These are phyloP conservation scores for Machimus rusticus DNA, from an alignment of 2,888 invertebrate genomes.

Conservation along the genomic window DNA sequence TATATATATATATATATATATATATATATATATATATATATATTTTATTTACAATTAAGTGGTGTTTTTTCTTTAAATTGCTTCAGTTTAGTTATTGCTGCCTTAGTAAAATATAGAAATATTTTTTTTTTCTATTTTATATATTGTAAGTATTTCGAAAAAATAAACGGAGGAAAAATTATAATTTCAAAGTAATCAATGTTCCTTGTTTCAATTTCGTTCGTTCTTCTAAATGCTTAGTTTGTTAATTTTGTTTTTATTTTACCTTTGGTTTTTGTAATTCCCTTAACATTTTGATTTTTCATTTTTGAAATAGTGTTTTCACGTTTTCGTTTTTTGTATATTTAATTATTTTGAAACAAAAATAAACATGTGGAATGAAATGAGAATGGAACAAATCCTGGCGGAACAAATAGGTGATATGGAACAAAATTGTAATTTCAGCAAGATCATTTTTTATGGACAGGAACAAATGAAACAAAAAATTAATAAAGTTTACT, in stretches of 20 bases:
- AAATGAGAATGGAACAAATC: too few relatives aligned
- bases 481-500: too few relatives aligned
- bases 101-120: background rate
- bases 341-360: too few relatives aligned
- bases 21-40: too few relatives aligned
- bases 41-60: background rate
- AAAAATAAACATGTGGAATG: background rate
- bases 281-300: background rate
- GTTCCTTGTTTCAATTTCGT: background rate
- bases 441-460: background rate
- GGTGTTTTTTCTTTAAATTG: background rate
- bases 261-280: background rate
- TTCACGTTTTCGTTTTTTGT: too few relatives aligned
- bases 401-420: too few relatives aligned
- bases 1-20: background rate
- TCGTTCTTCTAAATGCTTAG: background rate
- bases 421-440: background rate
- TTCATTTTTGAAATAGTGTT: background rate
- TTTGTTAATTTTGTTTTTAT: background rate
- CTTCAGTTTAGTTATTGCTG: background rate
- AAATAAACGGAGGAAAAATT: background rate
- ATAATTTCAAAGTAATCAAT: background rate
- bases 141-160: background rate
- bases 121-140: background rate
- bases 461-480: too few relatives aligned